Conservation (phyloP, 2,888 invertebrate genomes). For the Ormia ochracea region DNA sequence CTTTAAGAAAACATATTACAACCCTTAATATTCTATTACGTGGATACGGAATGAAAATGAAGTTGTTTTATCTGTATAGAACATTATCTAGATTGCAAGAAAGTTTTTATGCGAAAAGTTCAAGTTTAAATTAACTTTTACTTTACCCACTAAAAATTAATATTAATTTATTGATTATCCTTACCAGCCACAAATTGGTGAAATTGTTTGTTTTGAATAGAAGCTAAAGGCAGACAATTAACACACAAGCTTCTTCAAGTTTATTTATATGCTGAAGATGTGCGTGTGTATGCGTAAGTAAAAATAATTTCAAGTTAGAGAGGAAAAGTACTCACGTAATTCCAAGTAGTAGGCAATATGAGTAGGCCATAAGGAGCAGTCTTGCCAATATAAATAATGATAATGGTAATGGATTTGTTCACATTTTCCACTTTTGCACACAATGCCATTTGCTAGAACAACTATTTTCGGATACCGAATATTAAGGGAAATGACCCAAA, state of each 20-base stretch:
- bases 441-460: no score
- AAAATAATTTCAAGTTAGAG: not conserved
- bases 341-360: no score
- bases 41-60: not conserved
- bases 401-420: no score
- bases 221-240: not conserved
- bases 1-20: not conserved
- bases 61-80: not conserved
- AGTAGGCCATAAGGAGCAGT: no score
- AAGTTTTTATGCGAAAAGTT: not conserved
- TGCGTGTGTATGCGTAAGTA: not conserved
- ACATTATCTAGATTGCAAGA: not conserved
- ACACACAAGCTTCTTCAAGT: not conserved
- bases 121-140: not conserved
- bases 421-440: no score
- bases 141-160: not conserved
- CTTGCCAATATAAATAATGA: no score
- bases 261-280: not conserved
- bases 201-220: not conserved
- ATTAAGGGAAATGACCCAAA: no score
- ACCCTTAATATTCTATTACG: not conserved
- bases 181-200: not conserved
- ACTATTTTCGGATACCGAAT: no score
- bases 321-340: not conserved
- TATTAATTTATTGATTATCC: conserved; percentile 23